Base-by-base conservation (phyloP, 2,888 invertebrate species). In the Bombylius major region DNA sequence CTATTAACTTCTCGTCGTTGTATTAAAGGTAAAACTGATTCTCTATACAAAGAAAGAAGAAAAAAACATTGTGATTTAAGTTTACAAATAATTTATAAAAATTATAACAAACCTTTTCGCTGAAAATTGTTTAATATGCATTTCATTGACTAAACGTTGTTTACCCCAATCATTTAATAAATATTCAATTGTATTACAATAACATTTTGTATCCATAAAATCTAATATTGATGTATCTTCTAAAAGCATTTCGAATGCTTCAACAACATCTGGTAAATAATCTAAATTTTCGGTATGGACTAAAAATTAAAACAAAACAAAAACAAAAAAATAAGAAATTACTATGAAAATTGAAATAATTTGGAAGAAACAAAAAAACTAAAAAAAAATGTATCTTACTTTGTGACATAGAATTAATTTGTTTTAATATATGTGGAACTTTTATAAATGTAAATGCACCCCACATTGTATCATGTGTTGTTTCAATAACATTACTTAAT, bases 361-460 rank as follows among this genome's bases (percentile, higher is more conserved):
- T 23, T 23, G 23, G 4, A 36, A 36, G 4, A 36, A 36, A 7
- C 34, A 23, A 39, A 7, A 46, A 13, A 12, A n/a, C n/a, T n/a
- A n/a, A n/a, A 5, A 36, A 36, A 7, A 36, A 7, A 36, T 36
- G 7, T 36, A 36, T 60, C 69, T 71, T 67, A 63, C 79, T 78
- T 48, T 80, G 77, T 61, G 79, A 78, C 47, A 78, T 70, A 44
- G 78, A 78, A 62, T 86, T 82, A 49, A 89, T 70, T 61, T 84
- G 82, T 56, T 84, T 82, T 50, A 93, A 78, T 50, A 91, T 83
- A 66, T 86, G 84, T 1, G 92, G 91, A 53, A 95, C 83, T 77
- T 95, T 95, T 9, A 96, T 79, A 68, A 94, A 95, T 1, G 90
- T 89, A 69, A 95, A 94, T 11, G 95, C 93, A 13, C 92, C 91